phyloP scores from a whole-genome alignment of 2,113 vertebrate species.

The Tenebrosternarchus preto region DNA sequence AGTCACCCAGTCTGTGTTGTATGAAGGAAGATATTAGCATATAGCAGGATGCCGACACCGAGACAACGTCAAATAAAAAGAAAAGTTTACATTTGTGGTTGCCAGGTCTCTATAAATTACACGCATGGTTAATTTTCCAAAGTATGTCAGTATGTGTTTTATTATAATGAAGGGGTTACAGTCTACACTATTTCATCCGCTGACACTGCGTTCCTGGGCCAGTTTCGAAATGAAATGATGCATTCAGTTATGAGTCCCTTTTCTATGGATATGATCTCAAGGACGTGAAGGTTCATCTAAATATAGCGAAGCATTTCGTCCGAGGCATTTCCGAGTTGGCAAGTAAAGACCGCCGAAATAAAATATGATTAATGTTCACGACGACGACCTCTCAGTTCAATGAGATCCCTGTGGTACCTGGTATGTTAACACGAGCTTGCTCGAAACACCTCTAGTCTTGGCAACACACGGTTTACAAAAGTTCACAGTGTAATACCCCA shows the following conservation, averaged over 20 bases:
- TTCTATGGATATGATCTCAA: constrained; percentile 65
- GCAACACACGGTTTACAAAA: too few relatives aligned
- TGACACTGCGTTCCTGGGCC: constrained; percentile 61
- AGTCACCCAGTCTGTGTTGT: constrained; percentile 63
- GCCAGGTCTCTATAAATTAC: constrained; percentile 67
- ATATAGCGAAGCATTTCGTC: constrained; percentile 60
- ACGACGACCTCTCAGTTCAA: neutral
- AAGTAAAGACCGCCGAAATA: constrained; percentile 46
- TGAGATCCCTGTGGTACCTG: neutral
- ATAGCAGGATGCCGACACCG: neutral
- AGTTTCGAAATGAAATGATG: constrained; percentile 75
- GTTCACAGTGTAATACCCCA: too few relatives aligned
- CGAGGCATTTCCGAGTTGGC: constrained; percentile 54
- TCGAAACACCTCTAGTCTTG: neutral
- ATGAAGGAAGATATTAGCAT: neutral
- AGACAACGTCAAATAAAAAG: constrained; percentile 42
- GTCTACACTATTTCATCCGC: constrained; percentile 65
- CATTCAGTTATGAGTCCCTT: constrained; percentile 67
- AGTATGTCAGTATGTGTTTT: constrained; percentile 64
- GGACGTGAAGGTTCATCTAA: constrained; percentile 67
- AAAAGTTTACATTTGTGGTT: constrained; percentile 56
- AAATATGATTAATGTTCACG: constrained; percentile 26
- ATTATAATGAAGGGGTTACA: constrained; percentile 70
- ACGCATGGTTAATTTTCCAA: constrained; percentile 63
- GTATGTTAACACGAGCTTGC: neutral